A percentile compares a stretch with the other conserved stretches of the same genome.
These are phyloP conservation scores for Euleptes europaea DNA, from an alignment of 2,113 vertebrate species.

Conservation along the genomic window DNA sequence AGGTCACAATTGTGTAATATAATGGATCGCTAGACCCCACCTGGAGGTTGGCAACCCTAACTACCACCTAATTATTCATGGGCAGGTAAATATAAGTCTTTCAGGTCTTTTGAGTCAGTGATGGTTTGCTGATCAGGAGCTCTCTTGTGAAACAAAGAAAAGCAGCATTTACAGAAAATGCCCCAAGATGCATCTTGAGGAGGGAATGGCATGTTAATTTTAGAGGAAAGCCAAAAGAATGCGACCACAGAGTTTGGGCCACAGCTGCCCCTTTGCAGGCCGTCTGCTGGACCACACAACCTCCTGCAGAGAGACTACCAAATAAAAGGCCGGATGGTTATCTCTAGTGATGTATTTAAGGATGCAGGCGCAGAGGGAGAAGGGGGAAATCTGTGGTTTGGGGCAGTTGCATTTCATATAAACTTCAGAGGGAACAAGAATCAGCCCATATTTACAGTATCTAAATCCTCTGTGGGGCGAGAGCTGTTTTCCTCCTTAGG, in stretches of 20 bases:
- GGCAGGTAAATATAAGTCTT: too few species aligned
- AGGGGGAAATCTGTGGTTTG: neutral
- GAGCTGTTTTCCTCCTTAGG: conserved; percentile 30
- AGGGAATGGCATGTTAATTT: neutral
- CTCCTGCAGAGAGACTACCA: accelerated
- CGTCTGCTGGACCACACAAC: neutral
- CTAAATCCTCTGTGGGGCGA: conserved; percentile 16
- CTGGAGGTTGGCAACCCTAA: too few species aligned
- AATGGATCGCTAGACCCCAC: too few species aligned
- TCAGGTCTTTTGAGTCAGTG: neutral
- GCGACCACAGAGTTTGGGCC: neutral
- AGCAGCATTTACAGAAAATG: neutral
- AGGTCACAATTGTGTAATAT: neutral
- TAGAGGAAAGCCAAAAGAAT: neutral
- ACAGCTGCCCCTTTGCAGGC: neutral
- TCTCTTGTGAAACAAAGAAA: neutral
- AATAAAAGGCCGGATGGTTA: accelerated
- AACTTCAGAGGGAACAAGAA: conserved; percentile 3
- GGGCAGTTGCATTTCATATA: neutral
- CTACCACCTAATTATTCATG: neutral
- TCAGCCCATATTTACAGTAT: conserved; percentile 35
- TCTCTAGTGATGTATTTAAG: too few species aligned
- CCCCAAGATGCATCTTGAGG: neutral
- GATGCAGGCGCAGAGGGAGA: neutral
- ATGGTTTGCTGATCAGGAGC: neutral